phyloP scores from a whole-genome alignment of 2,797 vertebrate species.

The Dromococcyx pavoninus region DNA sequence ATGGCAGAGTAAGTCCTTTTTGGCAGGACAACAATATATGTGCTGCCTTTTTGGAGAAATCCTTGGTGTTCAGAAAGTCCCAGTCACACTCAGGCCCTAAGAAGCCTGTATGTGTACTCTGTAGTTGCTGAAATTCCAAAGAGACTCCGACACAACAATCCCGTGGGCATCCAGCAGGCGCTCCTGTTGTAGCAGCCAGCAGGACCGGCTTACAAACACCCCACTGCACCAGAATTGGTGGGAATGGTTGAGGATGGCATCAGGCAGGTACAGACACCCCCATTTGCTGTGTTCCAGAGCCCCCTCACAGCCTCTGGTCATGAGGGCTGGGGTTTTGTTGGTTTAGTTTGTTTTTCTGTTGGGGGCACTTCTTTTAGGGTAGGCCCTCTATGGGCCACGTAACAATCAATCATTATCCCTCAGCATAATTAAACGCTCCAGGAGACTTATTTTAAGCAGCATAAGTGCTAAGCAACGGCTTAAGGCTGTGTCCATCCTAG shows the following conservation, averaged over 20 bases:
- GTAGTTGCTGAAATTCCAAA: not conserved
- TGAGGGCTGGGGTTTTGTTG: not conserved
- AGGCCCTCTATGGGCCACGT: not conserved
- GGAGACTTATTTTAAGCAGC: not conserved
- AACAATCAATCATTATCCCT: not conserved
- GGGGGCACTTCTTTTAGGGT: not conserved
- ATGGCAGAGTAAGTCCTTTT: not conserved
- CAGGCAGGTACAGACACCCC: not conserved
- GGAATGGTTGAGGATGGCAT: not conserved
- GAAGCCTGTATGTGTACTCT: not conserved
- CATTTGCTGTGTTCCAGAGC: not conserved
- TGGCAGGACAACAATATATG: not conserved
- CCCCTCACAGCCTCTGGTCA: not conserved
- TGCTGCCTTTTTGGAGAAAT: not conserved
- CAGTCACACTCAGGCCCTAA: rapidly evolving
- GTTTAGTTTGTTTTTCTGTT: not conserved
- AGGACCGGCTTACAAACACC: too few relatives aligned
- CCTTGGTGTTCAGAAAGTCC: not conserved
- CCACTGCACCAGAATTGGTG: not conserved
- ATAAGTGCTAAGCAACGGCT: not conserved
- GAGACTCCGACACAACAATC: not conserved
- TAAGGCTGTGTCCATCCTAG: not conserved
- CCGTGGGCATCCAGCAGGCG: not conserved
- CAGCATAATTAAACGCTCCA: not conserved
- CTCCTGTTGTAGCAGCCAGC: not conserved